Evolutionary conservation across 2,113 vertebrate genomes (phyloP), one percentile per base, ranked within the genome.

Genomic region (Hemibagrus wyckioides): DNA sequence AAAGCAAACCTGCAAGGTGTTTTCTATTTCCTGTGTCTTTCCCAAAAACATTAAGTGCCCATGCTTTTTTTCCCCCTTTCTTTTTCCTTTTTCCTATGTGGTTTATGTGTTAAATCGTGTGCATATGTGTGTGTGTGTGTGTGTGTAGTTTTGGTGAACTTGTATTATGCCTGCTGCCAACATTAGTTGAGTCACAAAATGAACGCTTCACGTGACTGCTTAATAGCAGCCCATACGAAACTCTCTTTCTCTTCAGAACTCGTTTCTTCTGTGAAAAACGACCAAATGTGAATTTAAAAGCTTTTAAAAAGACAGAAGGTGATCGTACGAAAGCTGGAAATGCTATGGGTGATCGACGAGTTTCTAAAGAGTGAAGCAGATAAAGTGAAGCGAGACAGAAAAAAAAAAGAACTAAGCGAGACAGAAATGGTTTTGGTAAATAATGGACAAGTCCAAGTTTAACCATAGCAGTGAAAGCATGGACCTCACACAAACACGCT

Each of bases 1-100:
- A 87, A 48, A 83, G 80, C 48, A 91, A 63, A 88, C 80, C 83
- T 90, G 86, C 85, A 57, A 57, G 87, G 86, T 85, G 79, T 3
- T n/a, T 88, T 89, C 59, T 85, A 28, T 75, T 83, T 89, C 48
- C 19, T 25, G 54, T 41, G n/a, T 81, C 36, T 90, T 88, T 85
- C 76, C 88, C 89, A 80, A 90, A 92, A 83, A 91, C 71, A 87
- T 88, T 81, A 79, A 52, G 83, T 44, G 0, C 23, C 54, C 41
- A 14, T 56, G 15, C 44, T 23, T 80, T 19, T 61, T 41, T 54
- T 21, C n/a, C 15, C n/a, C n/a, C n/a, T n/a, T n/a, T n/a, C n/a
- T 63, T 44, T 65, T 50, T 48, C 44, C 33, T 90, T 86, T 92
- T 90, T 87, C 91, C 92, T 90, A 81, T 52, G 33, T 81, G 39